A percentile compares a stretch with the other conserved stretches of the same genome.
Conservation (phyloP, 2,797 vertebrate genomes). For the Ctenopoma kingsleyae region DNA sequence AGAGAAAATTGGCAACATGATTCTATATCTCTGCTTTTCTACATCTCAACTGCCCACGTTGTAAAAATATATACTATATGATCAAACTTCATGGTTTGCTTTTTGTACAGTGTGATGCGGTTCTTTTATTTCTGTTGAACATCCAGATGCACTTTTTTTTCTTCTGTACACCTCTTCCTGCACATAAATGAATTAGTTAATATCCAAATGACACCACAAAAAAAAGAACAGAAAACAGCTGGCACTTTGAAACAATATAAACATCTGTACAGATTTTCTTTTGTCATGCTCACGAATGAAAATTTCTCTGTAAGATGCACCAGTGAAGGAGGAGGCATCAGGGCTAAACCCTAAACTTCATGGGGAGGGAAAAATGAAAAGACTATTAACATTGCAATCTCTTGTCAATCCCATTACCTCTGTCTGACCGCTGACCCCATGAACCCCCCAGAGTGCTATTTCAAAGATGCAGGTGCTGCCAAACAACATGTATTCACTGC, state of each 20-base stretch:
- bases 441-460: constrained; percentile 20
- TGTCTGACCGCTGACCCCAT: constrained; percentile 27
- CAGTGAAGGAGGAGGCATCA: constrained; percentile 52
- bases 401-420: constrained; percentile 29
- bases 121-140: constrained; percentile 40
- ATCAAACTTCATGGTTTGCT: constrained; percentile 59
- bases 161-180: constrained; percentile 37
- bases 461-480: constrained; percentile 19
- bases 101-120: constrained; percentile 74
- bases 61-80: constrained; percentile 81
- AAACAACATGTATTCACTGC: constrained; percentile 26
- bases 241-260: constrained; percentile 83
- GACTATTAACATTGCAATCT: constrained; percentile 54
- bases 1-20: constrained; percentile 51
- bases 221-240: constrained; percentile 52
- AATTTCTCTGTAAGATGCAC: constrained; percentile 73
- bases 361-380: constrained; percentile 44
- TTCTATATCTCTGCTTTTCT: constrained; percentile 52
- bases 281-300: constrained; percentile 80
- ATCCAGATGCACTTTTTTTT: constrained; percentile 28
- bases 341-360: constrained; percentile 47
- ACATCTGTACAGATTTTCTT: constrained; percentile 81
- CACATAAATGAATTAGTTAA: constrained; percentile 70
- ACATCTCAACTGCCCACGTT: constrained; percentile 51
- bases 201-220: constrained; percentile 80